phyloP scores from a whole-genome alignment of 2,888 invertebrate genomes.

The Drosophila nr. medialis region DNA sequence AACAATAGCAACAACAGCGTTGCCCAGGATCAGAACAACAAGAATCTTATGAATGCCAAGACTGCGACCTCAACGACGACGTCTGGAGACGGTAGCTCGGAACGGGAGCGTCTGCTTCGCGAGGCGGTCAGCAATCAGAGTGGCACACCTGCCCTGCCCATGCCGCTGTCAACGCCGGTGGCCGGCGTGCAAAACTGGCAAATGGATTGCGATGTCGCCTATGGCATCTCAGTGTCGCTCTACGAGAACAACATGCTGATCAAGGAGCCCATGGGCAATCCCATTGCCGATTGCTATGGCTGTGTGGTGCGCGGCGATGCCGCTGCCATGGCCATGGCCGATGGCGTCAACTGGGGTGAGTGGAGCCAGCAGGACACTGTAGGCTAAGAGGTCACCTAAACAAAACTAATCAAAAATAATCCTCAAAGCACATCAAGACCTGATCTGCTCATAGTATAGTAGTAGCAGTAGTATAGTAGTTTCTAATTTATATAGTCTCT shows the following conservation, averaged over 20 bases:
- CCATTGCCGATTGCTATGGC: constrained; percentile 95
- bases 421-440: not conserved
- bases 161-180: constrained; percentile 62
- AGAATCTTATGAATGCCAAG: constrained; percentile 81
- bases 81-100: constrained; percentile 38
- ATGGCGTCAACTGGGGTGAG: constrained; percentile 95
- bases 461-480: no score
- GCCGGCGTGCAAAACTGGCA: constrained; percentile 85
- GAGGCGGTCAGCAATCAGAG: constrained; percentile 83
- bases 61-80: constrained; percentile 67
- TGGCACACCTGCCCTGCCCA: constrained; percentile 23
- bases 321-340: constrained; percentile 92
- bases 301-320: constrained; percentile 90
- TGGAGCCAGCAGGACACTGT: not conserved
- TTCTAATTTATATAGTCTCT: not conserved
- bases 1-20: constrained; percentile 66
- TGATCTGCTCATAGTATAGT: not conserved
- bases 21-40: constrained; percentile 80
- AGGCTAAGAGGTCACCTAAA: not conserved
- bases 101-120: constrained; percentile 80
- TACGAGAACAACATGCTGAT: constrained; percentile 94
- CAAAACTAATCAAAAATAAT: no score
- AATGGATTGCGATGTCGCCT: constrained; percentile 84
- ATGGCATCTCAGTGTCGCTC: constrained; percentile 87
- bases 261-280: constrained; percentile 89